Evolutionary conservation across 2,888 invertebrate genomes (phyloP), one percentile per base, ranked within the genome.

Genomic region (Apeira syringaria): DNA sequence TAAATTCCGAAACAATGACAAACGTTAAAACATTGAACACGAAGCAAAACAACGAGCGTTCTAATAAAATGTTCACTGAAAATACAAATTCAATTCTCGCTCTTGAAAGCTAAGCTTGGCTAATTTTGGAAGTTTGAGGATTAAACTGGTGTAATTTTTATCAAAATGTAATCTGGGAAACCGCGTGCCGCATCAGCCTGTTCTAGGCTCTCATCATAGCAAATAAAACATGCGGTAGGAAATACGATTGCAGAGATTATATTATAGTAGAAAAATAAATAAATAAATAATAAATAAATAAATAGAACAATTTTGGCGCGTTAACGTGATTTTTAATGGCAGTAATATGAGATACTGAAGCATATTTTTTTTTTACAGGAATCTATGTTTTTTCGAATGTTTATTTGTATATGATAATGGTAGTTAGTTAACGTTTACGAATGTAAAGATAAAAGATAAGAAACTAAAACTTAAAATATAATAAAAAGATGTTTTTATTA

Each of bases 71-170:
- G 31, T 15, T 40, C 39, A 31, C 31, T 46, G 35, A 40, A 42
- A 47, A 47, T 47, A 39, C 45, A 46, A 35, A 27, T 40, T 39
- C 11, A 29, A 35, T 31, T 39, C 48, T 46, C 35, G 9, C 28
- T 9, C 20, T 29, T 40, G 38, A 49, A 39, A 56, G 45, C 27
- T 47, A 22, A 42, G 46, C 42, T 36, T n/a, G 25, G 48, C 32
- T 46, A 51, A 53, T 46, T 53, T 50, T 41, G 18, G 12, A 45
- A 53, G 47, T 53, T 50, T 41, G 18, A 15, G 47, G 50, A 55
- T 64, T 56, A 60, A 54, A 61, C 53, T 48, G 49, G 43, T 41
- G 53, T 54, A 53, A 56, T 62, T 63, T 62, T 62, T 50, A 54
- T 53, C 53, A 58, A 63, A 61, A 61, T 56, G 53, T 59, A 55